Evolutionary conservation across 2,888 invertebrate species (phyloP).

Genomic region (Peribatodes rhomboidaria): DNA sequence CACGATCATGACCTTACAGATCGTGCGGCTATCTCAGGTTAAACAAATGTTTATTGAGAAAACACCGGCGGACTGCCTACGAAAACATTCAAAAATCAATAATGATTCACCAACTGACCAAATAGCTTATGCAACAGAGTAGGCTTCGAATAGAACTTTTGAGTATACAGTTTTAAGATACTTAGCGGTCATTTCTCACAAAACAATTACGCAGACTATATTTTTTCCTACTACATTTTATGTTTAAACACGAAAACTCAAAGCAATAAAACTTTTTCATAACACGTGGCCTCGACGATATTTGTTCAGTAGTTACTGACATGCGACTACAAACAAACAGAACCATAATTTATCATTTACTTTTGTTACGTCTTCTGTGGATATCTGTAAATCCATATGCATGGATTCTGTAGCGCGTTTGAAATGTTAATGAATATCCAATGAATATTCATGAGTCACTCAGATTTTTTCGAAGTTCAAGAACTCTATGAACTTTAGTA

Average conservation of each 20-base stretch:
- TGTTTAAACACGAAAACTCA: too few relatives aligned
- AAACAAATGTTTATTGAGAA: constrained; percentile 64
- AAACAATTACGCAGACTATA: too few relatives aligned
- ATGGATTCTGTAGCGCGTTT: constrained; percentile 13
- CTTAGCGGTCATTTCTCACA: background rate
- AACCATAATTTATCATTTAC: constrained; percentile 8
- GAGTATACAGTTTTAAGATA: background rate
- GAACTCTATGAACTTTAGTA: constrained; percentile 14
- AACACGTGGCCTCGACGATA: background rate
- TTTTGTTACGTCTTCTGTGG: background rate
- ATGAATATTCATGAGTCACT: constrained; percentile 20
- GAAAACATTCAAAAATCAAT: constrained; percentile 68
- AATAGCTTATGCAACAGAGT: constrained; percentile 36
- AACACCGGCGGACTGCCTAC: constrained; percentile 58
- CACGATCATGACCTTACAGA: constrained; percentile 59
- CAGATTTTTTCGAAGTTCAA: constrained; percentile 20
- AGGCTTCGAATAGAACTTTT: too few relatives aligned
- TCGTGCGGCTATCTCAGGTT: constrained; percentile 45
- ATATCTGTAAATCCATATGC: constrained; percentile 15
- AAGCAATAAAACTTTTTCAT: background rate
- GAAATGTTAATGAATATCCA: constrained; percentile 13
- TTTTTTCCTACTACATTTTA: too few relatives aligned
- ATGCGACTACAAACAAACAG: background rate
- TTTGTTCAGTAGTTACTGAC: background rate
- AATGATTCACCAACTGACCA: constrained; percentile 61